These are phyloP conservation scores for Vanessa cardui DNA, from an alignment of 2,888 invertebrate species.

Conservation along the genomic window DNA sequence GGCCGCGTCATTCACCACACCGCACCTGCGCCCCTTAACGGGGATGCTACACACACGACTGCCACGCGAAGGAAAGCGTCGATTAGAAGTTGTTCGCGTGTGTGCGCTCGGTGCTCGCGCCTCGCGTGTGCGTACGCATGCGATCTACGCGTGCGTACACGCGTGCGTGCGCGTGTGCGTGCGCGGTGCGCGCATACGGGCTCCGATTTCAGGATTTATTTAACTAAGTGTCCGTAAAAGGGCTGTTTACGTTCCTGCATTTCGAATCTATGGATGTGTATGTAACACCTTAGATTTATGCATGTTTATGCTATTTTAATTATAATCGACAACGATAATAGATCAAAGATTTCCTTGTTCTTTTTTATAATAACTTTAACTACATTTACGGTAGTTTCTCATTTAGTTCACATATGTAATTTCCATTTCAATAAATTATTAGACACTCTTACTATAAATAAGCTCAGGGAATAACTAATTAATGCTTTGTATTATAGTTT, in stretches of 20 bases:
- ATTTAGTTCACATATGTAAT: slow-evolving; percentile 39
- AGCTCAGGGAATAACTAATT: slow-evolving; percentile 22
- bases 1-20: slow-evolving; percentile 75
- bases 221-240: slow-evolving; percentile 58
- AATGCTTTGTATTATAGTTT: slow-evolving; percentile 4
- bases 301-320: slow-evolving; percentile 53
- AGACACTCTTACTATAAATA: slow-evolving; percentile 20
- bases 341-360: slow-evolving; percentile 23
- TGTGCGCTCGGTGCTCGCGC: slow-evolving; percentile 40
- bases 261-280: slow-evolving; percentile 43
- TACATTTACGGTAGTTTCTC: slow-evolving; percentile 38
- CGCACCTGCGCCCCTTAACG: slow-evolving; percentile 81
- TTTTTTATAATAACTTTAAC: slow-evolving; percentile 36
- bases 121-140: slow-evolving; percentile 45
- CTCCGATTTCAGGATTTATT: slow-evolving; percentile 62
- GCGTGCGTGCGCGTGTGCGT: slow-evolving; percentile 41
- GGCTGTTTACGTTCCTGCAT: slow-evolving; percentile 57
- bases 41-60: slow-evolving; percentile 77
- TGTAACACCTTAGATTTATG: slow-evolving; percentile 50
- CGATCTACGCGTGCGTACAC: slow-evolving; percentile 42
- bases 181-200: slow-evolving; percentile 37
- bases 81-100: slow-evolving; percentile 65
- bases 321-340: slow-evolving; percentile 41
- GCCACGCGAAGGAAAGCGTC: slow-evolving; percentile 79
- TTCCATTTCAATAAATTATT: slow-evolving; percentile 30